Evolutionary conservation across 2,888 invertebrate species (phyloP).

Genomic region (Timema cristinae): DNA sequence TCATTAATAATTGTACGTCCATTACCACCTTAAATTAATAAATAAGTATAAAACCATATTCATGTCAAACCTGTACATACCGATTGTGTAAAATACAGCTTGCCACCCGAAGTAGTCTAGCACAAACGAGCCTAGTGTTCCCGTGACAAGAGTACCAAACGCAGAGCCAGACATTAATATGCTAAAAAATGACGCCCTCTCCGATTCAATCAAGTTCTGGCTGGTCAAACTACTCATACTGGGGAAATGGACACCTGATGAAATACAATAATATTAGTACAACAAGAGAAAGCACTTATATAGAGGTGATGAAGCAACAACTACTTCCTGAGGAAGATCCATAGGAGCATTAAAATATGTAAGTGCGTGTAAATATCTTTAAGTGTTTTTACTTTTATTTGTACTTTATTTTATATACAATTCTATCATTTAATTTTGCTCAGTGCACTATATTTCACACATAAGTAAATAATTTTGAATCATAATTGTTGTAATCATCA

Average conservation of each 20-base stretch:
- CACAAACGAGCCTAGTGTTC: slow-evolving; percentile 61
- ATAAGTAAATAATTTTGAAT: too few relatives aligned
- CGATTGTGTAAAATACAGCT: slow-evolving; percentile 59
- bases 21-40: too few relatives aligned
- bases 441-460: too few relatives aligned
- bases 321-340: too few relatives aligned
- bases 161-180: slow-evolving; percentile 59
- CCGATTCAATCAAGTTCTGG: slow-evolving; percentile 57
- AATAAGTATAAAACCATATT: too few relatives aligned
- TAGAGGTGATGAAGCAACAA: not conserved
- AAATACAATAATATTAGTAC: not conserved
- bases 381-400: too few relatives aligned
- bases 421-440: too few relatives aligned
- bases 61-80: slow-evolving; percentile 37
- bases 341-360: too few relatives aligned
- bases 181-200: slow-evolving; percentile 64
- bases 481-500: too few relatives aligned
- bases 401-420: too few relatives aligned
- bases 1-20: too few relatives aligned
- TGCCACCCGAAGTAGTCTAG: slow-evolving; percentile 63
- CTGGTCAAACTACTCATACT: slow-evolving; percentile 65
- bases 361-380: too few relatives aligned
- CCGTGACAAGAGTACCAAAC: slow-evolving; percentile 61
- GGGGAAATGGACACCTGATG: slow-evolving; percentile 61
- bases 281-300: slow-evolving; percentile 17